Conservation (phyloP, 1,140 invertebrate species). For the Melitaea cinxia region DNA sequence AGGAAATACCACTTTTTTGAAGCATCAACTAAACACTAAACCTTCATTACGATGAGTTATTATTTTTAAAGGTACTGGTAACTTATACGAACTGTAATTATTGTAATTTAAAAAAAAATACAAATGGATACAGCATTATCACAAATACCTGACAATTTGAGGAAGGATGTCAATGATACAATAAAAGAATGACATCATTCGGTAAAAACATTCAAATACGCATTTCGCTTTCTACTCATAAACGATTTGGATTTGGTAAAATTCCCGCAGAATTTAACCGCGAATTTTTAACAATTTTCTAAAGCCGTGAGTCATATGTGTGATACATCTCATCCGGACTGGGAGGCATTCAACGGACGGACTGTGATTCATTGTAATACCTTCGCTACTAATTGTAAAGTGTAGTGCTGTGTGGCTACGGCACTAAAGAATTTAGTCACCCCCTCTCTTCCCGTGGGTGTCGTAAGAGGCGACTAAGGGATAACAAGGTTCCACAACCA, state of each 20-base stretch:
- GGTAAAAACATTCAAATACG: neutral
- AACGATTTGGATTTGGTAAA: neutral
- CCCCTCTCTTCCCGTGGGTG: no score
- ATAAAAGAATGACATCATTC: neutral
- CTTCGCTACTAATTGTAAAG: slow-evolving; percentile 3
- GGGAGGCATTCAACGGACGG: slow-evolving; percentile 13
- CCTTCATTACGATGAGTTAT: no score
- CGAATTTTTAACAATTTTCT: slow-evolving; percentile 1
- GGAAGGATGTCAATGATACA: neutral
- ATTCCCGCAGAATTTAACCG: neutral
- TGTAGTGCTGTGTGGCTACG: no score
- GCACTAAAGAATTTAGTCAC: no score
- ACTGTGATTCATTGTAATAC: slow-evolving; percentile 14
- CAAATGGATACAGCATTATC: neutral
- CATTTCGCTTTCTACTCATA: neutral
- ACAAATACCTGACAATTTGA: neutral
- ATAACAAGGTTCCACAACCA: no score
- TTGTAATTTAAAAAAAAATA: neutral
- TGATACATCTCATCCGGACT: slow-evolving; percentile 22
- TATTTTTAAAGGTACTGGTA: no score
- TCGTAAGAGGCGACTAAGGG: no score
- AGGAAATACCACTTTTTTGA: no score
- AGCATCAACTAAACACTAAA: no score
- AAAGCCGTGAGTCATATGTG: slow-evolving; percentile 20
- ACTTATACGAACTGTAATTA: no score